These are phyloP conservation scores for Xenopus borealis DNA, from an alignment of 2,113 vertebrate species.

Conservation along the genomic window DNA sequence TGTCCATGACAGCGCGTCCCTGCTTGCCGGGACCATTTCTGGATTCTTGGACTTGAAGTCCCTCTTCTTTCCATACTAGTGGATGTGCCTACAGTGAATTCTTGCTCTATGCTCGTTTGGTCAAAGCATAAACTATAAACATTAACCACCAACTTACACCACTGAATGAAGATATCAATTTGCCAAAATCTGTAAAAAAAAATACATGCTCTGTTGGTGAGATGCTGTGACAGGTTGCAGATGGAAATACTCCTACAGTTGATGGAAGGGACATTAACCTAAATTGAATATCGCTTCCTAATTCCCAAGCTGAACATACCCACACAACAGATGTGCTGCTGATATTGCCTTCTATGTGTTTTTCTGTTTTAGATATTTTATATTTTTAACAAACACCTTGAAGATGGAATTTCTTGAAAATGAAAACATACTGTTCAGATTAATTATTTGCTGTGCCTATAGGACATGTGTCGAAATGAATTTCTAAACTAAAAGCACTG, in stretches of 20 bases:
- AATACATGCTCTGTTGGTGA: conserved; percentile 11
- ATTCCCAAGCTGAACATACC: conserved; percentile 21
- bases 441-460: too few relatives aligned
- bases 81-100: too few relatives aligned
- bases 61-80: too few relatives aligned
- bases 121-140: too few relatives aligned
- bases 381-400: conserved; percentile 22
- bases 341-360: conserved; percentile 11
- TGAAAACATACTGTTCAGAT: too few relatives aligned
- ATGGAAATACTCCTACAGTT: conserved; percentile 24
- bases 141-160: conserved; percentile 14
- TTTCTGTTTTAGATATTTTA: conserved; percentile 1
- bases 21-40: background rate
- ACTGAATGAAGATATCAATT: conserved; percentile 15
- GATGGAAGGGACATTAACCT: conserved; percentile 33
- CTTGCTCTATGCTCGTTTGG: too few relatives aligned
- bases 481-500: background rate
- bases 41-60: too few relatives aligned
- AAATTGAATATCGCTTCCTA: conserved; percentile 24
- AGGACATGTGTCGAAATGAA: background rate
- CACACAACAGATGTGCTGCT: conserved; percentile 36
- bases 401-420: background rate
- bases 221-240: conserved; percentile 34
- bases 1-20: too few relatives aligned
- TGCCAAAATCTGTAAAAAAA: background rate